Evolutionary conservation across 2,888 invertebrate species (phyloP).

Genomic region (Agonopterix subpropinquella): DNA sequence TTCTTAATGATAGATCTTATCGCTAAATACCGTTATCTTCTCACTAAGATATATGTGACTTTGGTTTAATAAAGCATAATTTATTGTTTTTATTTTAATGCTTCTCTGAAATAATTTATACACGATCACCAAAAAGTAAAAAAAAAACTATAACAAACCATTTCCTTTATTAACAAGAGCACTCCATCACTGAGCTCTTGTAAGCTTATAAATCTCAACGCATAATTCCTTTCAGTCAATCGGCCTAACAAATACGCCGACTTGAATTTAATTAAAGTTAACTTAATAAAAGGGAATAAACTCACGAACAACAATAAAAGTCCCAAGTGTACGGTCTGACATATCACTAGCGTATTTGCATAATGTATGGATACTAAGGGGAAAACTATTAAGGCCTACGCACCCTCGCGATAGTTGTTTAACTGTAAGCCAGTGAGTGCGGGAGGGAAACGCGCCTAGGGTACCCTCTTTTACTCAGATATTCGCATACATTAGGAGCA

Average conservation of each 20-base stretch:
- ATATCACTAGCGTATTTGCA: conserved; percentile 74
- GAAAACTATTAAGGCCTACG: conserved; percentile 68
- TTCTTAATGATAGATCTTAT: no score
- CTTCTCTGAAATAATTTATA: no score
- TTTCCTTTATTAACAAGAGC: not conserved
- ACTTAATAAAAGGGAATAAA: conserved; percentile 73
- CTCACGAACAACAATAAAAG: conserved; percentile 70
- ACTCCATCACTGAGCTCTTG: conserved; percentile 33
- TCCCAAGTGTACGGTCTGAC: conserved; percentile 70
- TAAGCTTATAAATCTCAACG: conserved; percentile 63
- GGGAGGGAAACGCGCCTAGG: conserved; percentile 25
- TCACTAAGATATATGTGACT: no score
- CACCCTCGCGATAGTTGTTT: conserved; percentile 71
- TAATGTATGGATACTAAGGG: conserved; percentile 70
- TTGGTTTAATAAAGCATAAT: no score
- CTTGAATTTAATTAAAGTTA: conserved; percentile 74
- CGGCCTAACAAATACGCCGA: conserved; percentile 64
- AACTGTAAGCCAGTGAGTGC: conserved; percentile 51
- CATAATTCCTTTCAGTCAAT: conserved; percentile 67
- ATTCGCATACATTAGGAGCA: conserved; percentile 71
- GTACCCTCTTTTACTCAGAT: conserved; percentile 49
- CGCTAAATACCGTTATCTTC: no score
- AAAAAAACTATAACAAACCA: not conserved
- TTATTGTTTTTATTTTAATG: no score
- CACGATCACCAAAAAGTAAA: no score